Base-by-base conservation (phyloP, 2,888 invertebrate species). In the Andrena trimmerana region DNA sequence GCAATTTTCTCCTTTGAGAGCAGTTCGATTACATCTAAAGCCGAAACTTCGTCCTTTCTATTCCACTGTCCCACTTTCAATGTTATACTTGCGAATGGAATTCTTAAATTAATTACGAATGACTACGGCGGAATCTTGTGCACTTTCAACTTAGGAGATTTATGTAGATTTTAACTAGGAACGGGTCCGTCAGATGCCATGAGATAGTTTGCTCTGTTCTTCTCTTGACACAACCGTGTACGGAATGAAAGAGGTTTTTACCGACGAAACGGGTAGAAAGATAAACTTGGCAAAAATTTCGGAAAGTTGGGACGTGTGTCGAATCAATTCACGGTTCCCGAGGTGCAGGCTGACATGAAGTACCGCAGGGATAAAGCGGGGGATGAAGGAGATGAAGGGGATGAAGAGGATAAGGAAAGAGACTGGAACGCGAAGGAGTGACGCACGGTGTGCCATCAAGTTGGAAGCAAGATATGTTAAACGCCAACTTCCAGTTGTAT, bases 301-400 rank as follows among this genome's bases (percentile, higher is more conserved):
- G 24, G 50, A 50, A 52, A 31, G 31, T 42, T 48, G 33, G 33
- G 65, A 33, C 48, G 62, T 72, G 78, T 78, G 68, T 74, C 79
- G 68, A 80, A 83, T 84, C 84, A 84, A 79, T 84, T 80, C 73
- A 50, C 73, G 42, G 73, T 84, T 84, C 62, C 36, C 74, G n/a
- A 10, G 24, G n/a, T 60, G 27, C 29, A 8, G 6, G 8, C 57
- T 48, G 42, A 42, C 59, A 36, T 24, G 52, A 78, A 52, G 33
- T 66, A 79, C 69, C 13, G 71, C 50, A 59, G 62, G 69, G 69
- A 81, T 81, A 70, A 83, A 59, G 33, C 67, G 20, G 5, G 20
- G 48, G 71, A 76, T 66, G 71, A 75, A 67, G 66, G 27, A 36
- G 71, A 76, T 66, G 68, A 75, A 66, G 66, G 20, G 50, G 66